Evolutionary conservation across 2,797 vertebrate genomes (phyloP).

Genomic region (Arctocebus calabarensis): DNA sequence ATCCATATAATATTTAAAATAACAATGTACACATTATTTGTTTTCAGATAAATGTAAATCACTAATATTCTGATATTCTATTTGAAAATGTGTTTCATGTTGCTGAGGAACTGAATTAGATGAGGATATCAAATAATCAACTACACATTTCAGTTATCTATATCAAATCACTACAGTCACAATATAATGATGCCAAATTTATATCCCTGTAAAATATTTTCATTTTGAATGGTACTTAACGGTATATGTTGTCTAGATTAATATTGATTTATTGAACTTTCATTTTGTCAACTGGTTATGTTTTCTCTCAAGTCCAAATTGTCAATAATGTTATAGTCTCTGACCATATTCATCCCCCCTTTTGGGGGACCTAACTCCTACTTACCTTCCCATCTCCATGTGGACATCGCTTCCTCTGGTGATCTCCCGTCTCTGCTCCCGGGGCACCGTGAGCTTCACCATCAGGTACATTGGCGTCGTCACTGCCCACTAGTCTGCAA

Average conservation of each 20-base stretch:
- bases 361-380: not conserved
- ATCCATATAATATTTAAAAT: not conserved
- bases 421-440: not conserved
- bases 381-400: not conserved
- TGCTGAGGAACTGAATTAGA: conserved; percentile 14
- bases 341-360: not conserved
- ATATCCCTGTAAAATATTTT: conserved; percentile 26
- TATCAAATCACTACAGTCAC: not conserved
- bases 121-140: conserved; percentile 39
- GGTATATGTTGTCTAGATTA: not conserved
- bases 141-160: not conserved
- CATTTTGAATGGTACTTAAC: conserved; percentile 8
- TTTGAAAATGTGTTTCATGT: conserved; percentile 39
- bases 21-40: not conserved
- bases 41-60: not conserved
- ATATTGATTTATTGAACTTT: not conserved
- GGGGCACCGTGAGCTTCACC: not conserved
- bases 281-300: not conserved
- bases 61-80: conserved; percentile 10
- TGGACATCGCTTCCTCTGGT: not conserved
- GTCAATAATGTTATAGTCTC: not conserved
- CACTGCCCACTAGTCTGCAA: not conserved
- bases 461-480: not conserved
- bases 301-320: conserved; percentile 38
- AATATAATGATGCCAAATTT: conserved; percentile 32